Evolutionary conservation across 2,888 invertebrate genomes (phyloP).

Genomic region (Tachystola acroxantha): DNA sequence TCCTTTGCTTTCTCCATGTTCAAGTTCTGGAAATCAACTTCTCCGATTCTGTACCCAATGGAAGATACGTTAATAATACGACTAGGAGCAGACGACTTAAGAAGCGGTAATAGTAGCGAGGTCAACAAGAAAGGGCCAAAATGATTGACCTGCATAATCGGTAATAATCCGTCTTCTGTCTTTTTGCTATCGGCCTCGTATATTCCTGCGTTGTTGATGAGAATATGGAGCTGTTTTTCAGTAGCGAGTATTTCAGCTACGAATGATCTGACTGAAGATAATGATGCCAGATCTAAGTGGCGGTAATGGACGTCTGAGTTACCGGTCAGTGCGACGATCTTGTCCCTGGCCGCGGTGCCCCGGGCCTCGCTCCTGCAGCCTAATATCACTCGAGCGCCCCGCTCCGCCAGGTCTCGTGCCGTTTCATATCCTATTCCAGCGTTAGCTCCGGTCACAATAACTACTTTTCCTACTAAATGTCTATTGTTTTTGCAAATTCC

Average conservation of each 20-base stretch:
- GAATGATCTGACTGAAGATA: conserved; percentile 78
- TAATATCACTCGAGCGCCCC: conserved; percentile 87
- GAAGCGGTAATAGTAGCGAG: conserved; percentile 72
- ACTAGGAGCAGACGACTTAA: conserved; percentile 53
- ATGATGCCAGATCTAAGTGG: conserved; percentile 68
- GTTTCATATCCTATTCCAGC: conserved; percentile 89
- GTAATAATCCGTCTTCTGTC: conserved; percentile 80
- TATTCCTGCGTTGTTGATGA: conserved; percentile 81
- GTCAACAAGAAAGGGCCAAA: conserved; percentile 83
- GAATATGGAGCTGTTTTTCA: conserved; percentile 74
- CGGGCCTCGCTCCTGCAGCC: conserved; percentile 85
- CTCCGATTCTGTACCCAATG: conserved; percentile 30
- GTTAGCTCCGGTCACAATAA: conserved; percentile 90
- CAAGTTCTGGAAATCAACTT: conserved; percentile 39
- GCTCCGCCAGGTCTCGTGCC: conserved; percentile 82
- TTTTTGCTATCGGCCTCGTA: conserved; percentile 46
- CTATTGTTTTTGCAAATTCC: conserved; percentile 43
- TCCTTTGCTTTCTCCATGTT: conserved; percentile 32
- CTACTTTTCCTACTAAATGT: conserved; percentile 86
- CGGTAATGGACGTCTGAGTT: conserved; percentile 51
- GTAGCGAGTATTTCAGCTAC: conserved; percentile 72
- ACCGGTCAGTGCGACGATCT: conserved; percentile 36
- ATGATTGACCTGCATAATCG: conserved; percentile 77
- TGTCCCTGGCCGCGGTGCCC: conserved; percentile 74
- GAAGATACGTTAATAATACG: conserved; percentile 60